Evolutionary conservation across 2,888 invertebrate genomes (phyloP).

Genomic region (Conistra vaccinii): DNA sequence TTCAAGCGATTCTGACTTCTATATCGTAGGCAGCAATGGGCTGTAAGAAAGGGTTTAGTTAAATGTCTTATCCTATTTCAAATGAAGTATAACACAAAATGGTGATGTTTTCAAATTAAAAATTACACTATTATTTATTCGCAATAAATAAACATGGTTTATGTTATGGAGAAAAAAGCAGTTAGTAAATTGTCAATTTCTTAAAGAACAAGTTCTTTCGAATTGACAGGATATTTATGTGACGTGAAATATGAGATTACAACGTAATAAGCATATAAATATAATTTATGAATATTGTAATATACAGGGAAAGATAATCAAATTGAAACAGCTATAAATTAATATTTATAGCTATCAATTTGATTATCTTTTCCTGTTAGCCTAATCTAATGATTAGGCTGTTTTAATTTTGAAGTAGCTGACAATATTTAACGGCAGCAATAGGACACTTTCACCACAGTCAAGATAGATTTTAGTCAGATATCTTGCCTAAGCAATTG

Average conservation of each 20-base stretch:
- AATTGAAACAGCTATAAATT: slow-evolving; percentile 1
- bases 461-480: no score
- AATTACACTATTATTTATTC: slow-evolving; percentile 7
- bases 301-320: background rate
- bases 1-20: no score
- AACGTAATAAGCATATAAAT: background rate
- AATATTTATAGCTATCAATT: no score
- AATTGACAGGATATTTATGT: slow-evolving; percentile 12
- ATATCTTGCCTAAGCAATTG: background rate
- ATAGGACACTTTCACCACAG: background rate
- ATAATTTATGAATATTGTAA: background rate
- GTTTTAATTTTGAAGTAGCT: slow-evolving; percentile 5
- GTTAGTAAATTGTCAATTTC: slow-evolving; percentile 21
- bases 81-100: no score
- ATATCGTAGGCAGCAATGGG: no score
- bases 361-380: no score
- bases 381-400: background rate
- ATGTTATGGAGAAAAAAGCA: slow-evolving; percentile 16
- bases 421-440: background rate
- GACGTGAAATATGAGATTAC: slow-evolving; percentile 27
- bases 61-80: no score
- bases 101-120: background rate
- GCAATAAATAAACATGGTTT: slow-evolving; percentile 28
- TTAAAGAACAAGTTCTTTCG: slow-evolving; percentile 9
- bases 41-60: no score